These are phyloP conservation scores for Tinea semifulvella DNA, from an alignment of 2,888 invertebrate species.

Conservation along the genomic window DNA sequence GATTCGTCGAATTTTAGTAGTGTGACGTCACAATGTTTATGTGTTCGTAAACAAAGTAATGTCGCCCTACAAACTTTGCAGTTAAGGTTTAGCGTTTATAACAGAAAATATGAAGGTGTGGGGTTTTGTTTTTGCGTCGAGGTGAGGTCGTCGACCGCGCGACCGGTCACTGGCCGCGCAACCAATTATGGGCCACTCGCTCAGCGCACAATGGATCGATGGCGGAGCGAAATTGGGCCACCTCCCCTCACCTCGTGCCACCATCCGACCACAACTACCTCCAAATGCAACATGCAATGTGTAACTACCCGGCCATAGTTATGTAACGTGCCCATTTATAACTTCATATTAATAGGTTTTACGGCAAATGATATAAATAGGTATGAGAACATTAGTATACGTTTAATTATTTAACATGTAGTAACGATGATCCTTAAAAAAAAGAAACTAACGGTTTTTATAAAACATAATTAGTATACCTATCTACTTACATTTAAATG, in stretches of 20 bases:
- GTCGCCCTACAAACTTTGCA: neutral
- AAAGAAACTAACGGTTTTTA: too few species aligned
- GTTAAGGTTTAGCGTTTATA: neutral
- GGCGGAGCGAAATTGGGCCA: conserved; percentile 62
- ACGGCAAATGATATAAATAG: too few species aligned
- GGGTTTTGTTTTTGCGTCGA: conserved; percentile 62
- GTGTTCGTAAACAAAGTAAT: neutral
- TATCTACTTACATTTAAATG: too few species aligned
- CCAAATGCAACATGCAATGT: conserved; percentile 15
- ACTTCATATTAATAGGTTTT: too few species aligned
- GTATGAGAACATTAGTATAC: too few species aligned
- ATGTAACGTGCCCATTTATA: too few species aligned
- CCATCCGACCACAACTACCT: conserved; percentile 27
- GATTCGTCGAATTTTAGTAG: neutral
- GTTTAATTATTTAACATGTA: too few species aligned
- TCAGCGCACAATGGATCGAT: conserved; percentile 67
- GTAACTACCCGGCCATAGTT: too few species aligned
- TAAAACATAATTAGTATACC: too few species aligned
- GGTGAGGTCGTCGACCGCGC: conserved; percentile 51
- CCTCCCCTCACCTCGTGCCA: conserved; percentile 36
- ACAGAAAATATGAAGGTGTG: conserved; percentile 21
- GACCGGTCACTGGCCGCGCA: conserved; percentile 63
- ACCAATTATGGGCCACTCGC: conserved; percentile 68
- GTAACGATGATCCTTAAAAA: too few species aligned
- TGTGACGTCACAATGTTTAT: neutral